Percentiles rank a stretch among this genome's conserved stretches.
phyloP scores from a whole-genome alignment of 2,797 vertebrate genomes.

The Threskiornis aethiopicus region DNA sequence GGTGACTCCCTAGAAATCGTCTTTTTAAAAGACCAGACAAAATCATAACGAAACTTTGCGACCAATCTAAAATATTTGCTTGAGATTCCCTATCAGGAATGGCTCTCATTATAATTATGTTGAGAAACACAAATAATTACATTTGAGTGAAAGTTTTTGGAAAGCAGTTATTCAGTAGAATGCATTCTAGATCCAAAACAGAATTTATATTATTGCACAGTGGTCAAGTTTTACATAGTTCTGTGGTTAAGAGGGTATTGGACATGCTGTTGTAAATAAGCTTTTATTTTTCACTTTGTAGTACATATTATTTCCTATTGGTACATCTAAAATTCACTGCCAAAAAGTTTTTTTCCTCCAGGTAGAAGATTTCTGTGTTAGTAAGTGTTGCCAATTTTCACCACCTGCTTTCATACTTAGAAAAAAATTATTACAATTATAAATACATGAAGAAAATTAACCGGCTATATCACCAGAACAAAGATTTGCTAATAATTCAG shows the following conservation, averaged over 20 bases:
- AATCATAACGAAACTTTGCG: background rate
- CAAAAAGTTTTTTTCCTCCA: background rate
- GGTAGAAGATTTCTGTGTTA: background rate
- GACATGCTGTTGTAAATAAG: background rate
- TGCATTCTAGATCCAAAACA: background rate
- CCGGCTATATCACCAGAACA: background rate
- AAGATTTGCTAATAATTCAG: background rate
- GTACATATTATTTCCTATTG: background rate
- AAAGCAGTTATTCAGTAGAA: background rate
- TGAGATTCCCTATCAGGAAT: background rate
- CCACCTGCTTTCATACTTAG: background rate
- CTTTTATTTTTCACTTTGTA: background rate
- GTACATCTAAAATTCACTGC: background rate
- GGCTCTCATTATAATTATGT: background rate
- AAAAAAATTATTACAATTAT: background rate
- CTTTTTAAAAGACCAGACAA: background rate
- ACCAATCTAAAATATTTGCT: background rate
- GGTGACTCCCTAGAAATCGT: background rate
- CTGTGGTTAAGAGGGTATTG: background rate
- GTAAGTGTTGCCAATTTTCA: background rate
- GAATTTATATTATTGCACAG: background rate
- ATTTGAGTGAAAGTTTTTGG: background rate
- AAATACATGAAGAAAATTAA: background rate
- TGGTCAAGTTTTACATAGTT: background rate
- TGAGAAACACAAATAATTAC: background rate